Conservation (phyloP, 2,113 vertebrate species). For the Aspiorhynchus laticeps region DNA sequence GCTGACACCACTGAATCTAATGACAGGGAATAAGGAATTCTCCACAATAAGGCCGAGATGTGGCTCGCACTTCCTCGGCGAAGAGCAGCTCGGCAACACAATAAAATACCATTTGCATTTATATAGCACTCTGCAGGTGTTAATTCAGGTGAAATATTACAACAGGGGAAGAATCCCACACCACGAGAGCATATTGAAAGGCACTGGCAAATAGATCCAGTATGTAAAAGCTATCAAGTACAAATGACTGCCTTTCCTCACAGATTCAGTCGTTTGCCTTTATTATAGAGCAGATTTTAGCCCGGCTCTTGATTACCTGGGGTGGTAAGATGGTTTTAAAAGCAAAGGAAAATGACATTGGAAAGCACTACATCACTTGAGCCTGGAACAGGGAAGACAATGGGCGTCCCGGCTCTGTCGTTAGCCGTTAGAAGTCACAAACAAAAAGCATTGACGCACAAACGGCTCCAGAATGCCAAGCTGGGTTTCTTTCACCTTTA, state of each 20-base stretch:
- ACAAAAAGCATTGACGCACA: conserved; percentile 40
- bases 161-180: conserved; percentile 42
- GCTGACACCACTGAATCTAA: conserved; percentile 55
- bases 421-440: conserved; percentile 43
- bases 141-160: conserved; percentile 61
- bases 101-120: conserved; percentile 64
- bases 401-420: conserved; percentile 34
- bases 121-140: conserved; percentile 61
- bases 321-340: conserved; percentile 27
- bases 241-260: conserved; percentile 50
- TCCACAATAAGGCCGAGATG: conserved; percentile 43
- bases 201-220: conserved; percentile 49
- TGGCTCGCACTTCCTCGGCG: conserved; percentile 36
- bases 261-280: conserved; percentile 42
- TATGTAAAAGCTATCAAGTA: conserved; percentile 46
- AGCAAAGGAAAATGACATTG: conserved; percentile 39
- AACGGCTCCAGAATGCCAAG: conserved; percentile 44
- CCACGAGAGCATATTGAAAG: conserved; percentile 44
- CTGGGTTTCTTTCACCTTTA: conserved; percentile 50
- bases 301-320: conserved; percentile 26
- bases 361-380: conserved; percentile 19
- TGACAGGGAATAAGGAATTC: conserved; percentile 53
- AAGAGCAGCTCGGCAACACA: conserved; percentile 43
- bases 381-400: not conserved
- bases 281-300: conserved; percentile 17